These are phyloP conservation scores for Anarhynchus alexandrinus DNA, from an alignment of 2,113 vertebrate species.

Conservation along the genomic window DNA sequence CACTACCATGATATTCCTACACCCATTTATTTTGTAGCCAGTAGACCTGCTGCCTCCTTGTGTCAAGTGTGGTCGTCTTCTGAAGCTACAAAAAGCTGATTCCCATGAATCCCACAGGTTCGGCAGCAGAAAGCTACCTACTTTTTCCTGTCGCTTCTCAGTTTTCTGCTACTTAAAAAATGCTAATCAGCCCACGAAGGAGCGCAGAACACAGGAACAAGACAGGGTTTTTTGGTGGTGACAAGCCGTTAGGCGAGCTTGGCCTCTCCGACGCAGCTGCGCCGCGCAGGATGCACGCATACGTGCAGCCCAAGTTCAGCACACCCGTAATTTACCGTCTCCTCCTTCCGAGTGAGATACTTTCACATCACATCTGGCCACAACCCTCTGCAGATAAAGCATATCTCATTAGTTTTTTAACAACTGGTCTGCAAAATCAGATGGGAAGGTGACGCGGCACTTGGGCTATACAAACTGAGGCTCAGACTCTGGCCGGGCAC, in stretches of 20 bases:
- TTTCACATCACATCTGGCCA: neutral
- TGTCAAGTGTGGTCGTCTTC: neutral
- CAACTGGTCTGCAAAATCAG: neutral
- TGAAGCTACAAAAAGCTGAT: rapidly evolving
- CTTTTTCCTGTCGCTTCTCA: neutral
- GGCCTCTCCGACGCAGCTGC: neutral
- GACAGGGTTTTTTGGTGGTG: neutral
- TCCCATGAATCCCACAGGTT: neutral
- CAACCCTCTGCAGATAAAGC: neutral
- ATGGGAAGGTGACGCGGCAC: too few relatives aligned
- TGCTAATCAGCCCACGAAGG: rapidly evolving
- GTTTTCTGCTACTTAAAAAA: neutral
- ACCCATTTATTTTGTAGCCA: neutral
- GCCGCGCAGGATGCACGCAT: rapidly evolving
- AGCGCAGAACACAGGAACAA: rapidly evolving
- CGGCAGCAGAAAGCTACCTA: neutral
- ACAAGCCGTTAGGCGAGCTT: neutral
- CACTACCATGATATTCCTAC: neutral
- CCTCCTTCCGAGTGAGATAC: neutral
- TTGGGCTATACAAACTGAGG: rapidly evolving
- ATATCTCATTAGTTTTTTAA: neutral
- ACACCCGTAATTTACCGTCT: neutral
- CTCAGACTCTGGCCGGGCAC: neutral
- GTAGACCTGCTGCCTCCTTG: neutral
- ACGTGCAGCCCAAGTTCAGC: neutral